These are phyloP conservation scores for Nettapus auritus DNA, from an alignment of 2,113 vertebrate genomes.

Conservation along the genomic window DNA sequence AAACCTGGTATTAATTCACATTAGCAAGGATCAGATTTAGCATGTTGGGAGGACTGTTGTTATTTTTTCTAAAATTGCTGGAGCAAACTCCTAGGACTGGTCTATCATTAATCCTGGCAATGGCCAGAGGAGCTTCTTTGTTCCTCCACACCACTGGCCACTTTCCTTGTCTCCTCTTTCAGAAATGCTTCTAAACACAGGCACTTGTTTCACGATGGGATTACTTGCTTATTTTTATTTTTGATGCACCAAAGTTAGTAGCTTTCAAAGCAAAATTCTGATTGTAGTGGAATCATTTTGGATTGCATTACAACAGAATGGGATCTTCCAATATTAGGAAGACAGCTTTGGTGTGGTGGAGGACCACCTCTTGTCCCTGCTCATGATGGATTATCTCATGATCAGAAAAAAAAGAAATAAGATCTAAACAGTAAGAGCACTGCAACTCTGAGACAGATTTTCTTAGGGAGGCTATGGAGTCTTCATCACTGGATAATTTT, in stretches of 20 bases:
- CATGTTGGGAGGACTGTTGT: neutral
- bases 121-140: conserved; percentile 31
- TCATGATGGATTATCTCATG: neutral
- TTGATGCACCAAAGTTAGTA: neutral
- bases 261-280: neutral
- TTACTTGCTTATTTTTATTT: neutral
- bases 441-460: neutral
- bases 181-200: neutral
- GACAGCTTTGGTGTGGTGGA: neutral
- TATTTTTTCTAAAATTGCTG: conserved; percentile 47
- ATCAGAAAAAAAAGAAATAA: neutral
- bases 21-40: conserved; percentile 29
- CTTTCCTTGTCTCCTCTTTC: neutral
- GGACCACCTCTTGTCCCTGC: neutral
- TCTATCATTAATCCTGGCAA: conserved; percentile 36
- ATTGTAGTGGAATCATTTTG: neutral
- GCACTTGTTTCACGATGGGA: neutral
- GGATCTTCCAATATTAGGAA: neutral
- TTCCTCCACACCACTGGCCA: neutral
- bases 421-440: neutral
- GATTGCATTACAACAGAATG: neutral
- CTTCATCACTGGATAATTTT: neutral
- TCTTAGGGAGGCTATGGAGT: neutral
- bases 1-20: conserved; percentile 53
- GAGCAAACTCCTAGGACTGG: conserved; percentile 11